Evolutionary conservation across 2,797 vertebrate genomes (phyloP).

Genomic region (Mus minutoides): DNA sequence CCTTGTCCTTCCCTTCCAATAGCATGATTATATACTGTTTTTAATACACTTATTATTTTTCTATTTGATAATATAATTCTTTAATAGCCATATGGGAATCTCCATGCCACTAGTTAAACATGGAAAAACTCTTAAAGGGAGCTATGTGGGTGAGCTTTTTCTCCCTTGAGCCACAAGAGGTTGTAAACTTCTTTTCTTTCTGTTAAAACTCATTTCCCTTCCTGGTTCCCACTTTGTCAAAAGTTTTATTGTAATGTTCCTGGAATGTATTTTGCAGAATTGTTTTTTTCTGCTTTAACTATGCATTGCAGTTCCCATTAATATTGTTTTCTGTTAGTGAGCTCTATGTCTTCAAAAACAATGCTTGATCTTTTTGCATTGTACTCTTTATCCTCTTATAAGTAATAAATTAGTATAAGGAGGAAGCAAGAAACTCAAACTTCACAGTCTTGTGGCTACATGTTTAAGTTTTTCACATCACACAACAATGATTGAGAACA

Average conservation of each 20-base stretch:
- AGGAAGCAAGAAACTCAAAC: constrained; percentile 50
- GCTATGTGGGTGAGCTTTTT: constrained; percentile 85
- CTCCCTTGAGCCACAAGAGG: constrained; percentile 83
- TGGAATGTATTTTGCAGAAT: constrained; percentile 77
- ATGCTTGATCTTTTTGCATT: constrained; percentile 35
- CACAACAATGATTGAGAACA: constrained; percentile 22
- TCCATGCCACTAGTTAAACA: constrained; percentile 81
- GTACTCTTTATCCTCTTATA: background rate
- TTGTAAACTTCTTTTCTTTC: constrained; percentile 84
- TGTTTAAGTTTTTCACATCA: constrained; percentile 50
- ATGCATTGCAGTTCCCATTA: constrained; percentile 58
- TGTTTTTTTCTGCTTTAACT: constrained; percentile 65
- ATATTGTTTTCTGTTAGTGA: constrained; percentile 71
- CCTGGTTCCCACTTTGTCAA: constrained; percentile 84
- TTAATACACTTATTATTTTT: constrained; percentile 85
- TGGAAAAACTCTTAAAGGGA: constrained; percentile 85
- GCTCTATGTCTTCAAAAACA: constrained; percentile 46
- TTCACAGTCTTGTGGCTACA: background rate
- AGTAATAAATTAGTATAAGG: constrained; percentile 6
- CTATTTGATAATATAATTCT: constrained; percentile 84
- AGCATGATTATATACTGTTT: constrained; percentile 83
- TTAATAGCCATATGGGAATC: constrained; percentile 84
- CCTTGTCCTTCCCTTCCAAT: constrained; percentile 74
- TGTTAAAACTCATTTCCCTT: constrained; percentile 86
- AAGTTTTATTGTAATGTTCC: constrained; percentile 79